Evolutionary conservation across 2,888 invertebrate species (phyloP).

Genomic region (Trisateles emortualis): DNA sequence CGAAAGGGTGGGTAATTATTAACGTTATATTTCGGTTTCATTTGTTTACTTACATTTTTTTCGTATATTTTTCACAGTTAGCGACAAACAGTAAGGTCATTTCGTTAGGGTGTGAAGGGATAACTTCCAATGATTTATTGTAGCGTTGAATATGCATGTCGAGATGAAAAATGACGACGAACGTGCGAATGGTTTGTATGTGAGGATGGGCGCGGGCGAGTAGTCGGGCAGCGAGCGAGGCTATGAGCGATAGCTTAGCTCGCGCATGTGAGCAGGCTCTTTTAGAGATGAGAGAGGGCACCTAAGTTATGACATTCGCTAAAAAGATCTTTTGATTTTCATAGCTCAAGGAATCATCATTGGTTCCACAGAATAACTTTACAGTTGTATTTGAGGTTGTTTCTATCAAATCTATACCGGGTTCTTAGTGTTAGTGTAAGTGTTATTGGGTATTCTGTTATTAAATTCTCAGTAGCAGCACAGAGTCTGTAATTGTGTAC

Average conservation of each 20-base stretch:
- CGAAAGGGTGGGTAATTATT: slow-evolving; percentile 84
- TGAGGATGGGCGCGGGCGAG: slow-evolving; percentile 56
- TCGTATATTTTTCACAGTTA: slow-evolving; percentile 73
- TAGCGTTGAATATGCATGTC: slow-evolving; percentile 85
- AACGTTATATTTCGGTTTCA: slow-evolving; percentile 79
- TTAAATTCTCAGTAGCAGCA: too few relatives aligned
- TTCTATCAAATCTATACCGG: too few relatives aligned
- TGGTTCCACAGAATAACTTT: too few relatives aligned
- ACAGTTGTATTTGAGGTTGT: too few relatives aligned
- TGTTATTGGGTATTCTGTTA: too few relatives aligned
- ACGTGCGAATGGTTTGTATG: slow-evolving; percentile 69
- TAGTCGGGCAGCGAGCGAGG: slow-evolving; percentile 28
- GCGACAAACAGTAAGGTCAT: slow-evolving; percentile 77
- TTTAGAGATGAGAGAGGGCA: too few relatives aligned
- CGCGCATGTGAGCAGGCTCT: too few relatives aligned
- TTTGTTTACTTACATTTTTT: slow-evolving; percentile 80
- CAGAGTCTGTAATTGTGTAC: too few relatives aligned
- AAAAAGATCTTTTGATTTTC: too few relatives aligned
- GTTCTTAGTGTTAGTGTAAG: too few relatives aligned
- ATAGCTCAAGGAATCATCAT: too few relatives aligned
- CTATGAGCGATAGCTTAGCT: slow-evolving; percentile 17
- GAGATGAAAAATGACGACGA: slow-evolving; percentile 84
- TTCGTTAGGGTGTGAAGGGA: slow-evolving; percentile 73
- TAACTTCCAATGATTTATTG: slow-evolving; percentile 82
- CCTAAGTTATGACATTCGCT: too few relatives aligned